Evolutionary conservation across 2,888 invertebrate genomes (phyloP), one percentile per base, ranked within the genome.

Genomic region (Hecatera dysodea): DNA sequence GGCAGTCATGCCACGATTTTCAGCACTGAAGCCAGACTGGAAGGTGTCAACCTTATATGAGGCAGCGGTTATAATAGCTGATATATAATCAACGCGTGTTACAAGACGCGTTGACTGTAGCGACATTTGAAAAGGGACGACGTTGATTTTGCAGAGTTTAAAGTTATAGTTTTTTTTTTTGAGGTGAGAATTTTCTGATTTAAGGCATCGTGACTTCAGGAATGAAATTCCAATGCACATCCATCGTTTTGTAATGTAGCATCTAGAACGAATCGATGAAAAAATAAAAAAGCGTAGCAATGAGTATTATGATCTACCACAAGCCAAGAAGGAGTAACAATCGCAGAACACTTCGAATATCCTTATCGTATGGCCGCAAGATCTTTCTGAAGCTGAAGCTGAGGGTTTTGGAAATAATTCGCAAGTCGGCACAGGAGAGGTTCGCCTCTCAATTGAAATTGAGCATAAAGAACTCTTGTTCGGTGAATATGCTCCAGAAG

Each of bases 61-160:
- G 22, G n/a, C 55, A 11, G 55, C 67, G 1, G 11, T 46, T 55
- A 39, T 48, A 42, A 62, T 56, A 22, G 46, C 61, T 1, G 27
- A 62, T 27, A 59, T 12, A 67, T 42, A 4, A 67, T 67, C 22
- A 59, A 59, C 24, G 52, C 52, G 4, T 67, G 59, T 29, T 67
- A 42, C 22, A 52, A 8, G n/a, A n/a, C n/a, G n/a, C n/a, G n/a
- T n/a, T n/a, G n/a, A n/a, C n/a, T n/a, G n/a, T n/a, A n/a, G n/a
- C n/a, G n/a, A n/a, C n/a, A n/a, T n/a, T n/a, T n/a, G n/a, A n/a
- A n/a, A n/a, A n/a, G n/a, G n/a, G n/a, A n/a, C n/a, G n/a, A n/a
- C 12, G 9, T 59, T 7, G 42, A 59, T 42, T 67, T 67, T 2
- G 59, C 59, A n/a, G 36, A 48, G 55, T 6, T 53, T 68, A 17